Evolutionary conservation across 2,113 vertebrate species (phyloP).

Genomic region (Silurus asotus): DNA sequence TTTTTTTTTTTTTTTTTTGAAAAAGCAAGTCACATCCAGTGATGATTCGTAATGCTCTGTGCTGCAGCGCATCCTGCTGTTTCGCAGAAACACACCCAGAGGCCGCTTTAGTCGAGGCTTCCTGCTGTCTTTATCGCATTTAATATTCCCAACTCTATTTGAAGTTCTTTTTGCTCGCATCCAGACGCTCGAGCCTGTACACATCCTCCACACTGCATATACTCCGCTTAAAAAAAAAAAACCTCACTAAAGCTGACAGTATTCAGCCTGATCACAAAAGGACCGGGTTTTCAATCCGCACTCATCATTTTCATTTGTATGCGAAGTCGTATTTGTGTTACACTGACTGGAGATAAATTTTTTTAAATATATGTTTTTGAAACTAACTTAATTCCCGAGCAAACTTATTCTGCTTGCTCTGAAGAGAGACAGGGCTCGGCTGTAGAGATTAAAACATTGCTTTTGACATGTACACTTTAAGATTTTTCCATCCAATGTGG

Average conservation of each 20-base stretch:
- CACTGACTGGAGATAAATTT: constrained; percentile 60
- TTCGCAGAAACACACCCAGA: constrained; percentile 32
- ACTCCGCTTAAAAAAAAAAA: not conserved
- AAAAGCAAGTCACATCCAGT: constrained; percentile 21
- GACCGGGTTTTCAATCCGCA: constrained; percentile 40
- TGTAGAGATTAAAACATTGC: constrained; percentile 51
- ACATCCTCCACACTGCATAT: constrained; percentile 19
- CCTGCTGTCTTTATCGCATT: constrained; percentile 43
- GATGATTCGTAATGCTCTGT: not conserved
- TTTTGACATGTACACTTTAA: constrained; percentile 35
- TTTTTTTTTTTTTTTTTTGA: too few species aligned
- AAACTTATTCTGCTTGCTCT: constrained; percentile 38
- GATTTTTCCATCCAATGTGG: constrained; percentile 12
- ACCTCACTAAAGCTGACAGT: not conserved
- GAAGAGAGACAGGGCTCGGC: constrained; percentile 42
- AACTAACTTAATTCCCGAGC: constrained; percentile 52
- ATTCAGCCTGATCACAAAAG: constrained; percentile 39
- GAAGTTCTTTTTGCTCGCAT: constrained; percentile 36
- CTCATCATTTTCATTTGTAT: constrained; percentile 63
- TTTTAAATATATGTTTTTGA: constrained; percentile 25
- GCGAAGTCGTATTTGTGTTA: constrained; percentile 63
- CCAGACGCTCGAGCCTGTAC: constrained; percentile 14
- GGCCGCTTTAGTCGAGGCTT: constrained; percentile 34
- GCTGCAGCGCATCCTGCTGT: constrained; percentile 23
- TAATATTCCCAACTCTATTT: constrained; percentile 46